Evolutionary conservation across 2,888 invertebrate genomes (phyloP), one percentile per base, ranked within the genome.

Genomic region (Rhamnusium bicolor): DNA sequence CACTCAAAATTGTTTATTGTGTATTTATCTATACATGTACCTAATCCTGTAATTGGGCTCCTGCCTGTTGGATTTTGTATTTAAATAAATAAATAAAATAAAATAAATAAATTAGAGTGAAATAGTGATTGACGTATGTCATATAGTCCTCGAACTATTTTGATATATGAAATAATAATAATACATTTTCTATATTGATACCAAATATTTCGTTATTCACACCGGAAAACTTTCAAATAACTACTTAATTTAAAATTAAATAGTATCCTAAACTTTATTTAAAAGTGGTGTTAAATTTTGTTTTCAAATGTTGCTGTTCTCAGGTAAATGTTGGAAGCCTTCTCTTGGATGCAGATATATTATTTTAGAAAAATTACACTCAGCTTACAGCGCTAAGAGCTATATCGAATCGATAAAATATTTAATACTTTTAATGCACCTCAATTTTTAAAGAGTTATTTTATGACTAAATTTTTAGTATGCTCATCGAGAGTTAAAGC

Each of bases 341-440:
- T 6, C 6, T 24, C 40, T n/a, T n/a, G n/a, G n/a, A n/a, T 32
- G 8, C 40, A 40, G n/a, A 19, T 51, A 19, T 51, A 51, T 61
- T 46, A n/a, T 61, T 46, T 24, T n/a, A 19, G 29, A 61, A 61
- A 61, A 47, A 46, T n/a, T 47, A 21, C 46, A 47, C 47, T 47
- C n/a, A 19, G 61, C 21, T 19, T 24, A 16, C 14, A 24, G 24
- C 24, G 63, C 29, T 47, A 51, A 63, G 63, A 32, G 58, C 58
- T 58, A 32, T 19, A 32, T 58, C 58, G 63, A 24, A 51, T 51
- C 27, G 19, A 51, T 63, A 29, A 63, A 63, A 63, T 51, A 63
- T 63, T 63, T 63, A 63, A 18, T 7, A 29, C 16, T 29, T 19
- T 29, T 63, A 63, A 63, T 63, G 63, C 51, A 14, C 14, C 29